Percentiles rank a stretch among this genome's conserved stretches.
Conservation (phyloP, 2,888 invertebrate species). For the Eristalinus sepulchralis region DNA sequence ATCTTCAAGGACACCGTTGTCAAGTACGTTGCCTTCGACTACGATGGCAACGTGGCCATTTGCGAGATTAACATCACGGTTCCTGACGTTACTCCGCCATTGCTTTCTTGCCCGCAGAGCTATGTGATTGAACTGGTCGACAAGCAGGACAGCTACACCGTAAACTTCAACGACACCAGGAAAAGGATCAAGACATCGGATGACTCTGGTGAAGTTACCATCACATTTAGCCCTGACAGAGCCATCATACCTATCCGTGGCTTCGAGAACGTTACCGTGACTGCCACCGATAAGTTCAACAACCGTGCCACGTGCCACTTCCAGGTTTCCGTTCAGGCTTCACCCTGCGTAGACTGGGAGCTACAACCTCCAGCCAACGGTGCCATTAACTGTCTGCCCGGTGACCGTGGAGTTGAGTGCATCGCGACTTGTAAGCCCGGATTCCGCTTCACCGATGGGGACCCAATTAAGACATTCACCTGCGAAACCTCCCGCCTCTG, state of each 20-base stretch:
- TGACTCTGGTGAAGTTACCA: slow-evolving; percentile 91
- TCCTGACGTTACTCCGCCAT: slow-evolving; percentile 95
- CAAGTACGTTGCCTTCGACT: slow-evolving; percentile 97
- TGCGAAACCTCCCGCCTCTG: slow-evolving; percentile 92
- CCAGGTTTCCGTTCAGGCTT: slow-evolving; percentile 96
- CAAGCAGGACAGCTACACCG: slow-evolving; percentile 93
- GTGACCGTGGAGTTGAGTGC: slow-evolving; percentile 91
- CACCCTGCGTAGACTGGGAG: slow-evolving; percentile 97
- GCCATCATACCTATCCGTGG: slow-evolving; percentile 92
- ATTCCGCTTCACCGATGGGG: slow-evolving; percentile 94
- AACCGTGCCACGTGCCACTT: slow-evolving; percentile 95
- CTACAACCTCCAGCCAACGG: slow-evolving; percentile 94
- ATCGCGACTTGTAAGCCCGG: slow-evolving; percentile 94
- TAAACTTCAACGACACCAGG: slow-evolving; percentile 95
- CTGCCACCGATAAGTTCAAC: slow-evolving; percentile 92
- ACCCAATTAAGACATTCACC: slow-evolving; percentile 91
- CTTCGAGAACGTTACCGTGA: slow-evolving; percentile 95
- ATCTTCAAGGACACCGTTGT: slow-evolving; percentile 96
- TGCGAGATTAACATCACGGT: slow-evolving; percentile 98
- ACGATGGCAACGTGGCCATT: slow-evolving; percentile 98
- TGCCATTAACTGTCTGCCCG: slow-evolving; percentile 91
- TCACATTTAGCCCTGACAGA: slow-evolving; percentile 91
- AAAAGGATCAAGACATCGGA: slow-evolving; percentile 92
- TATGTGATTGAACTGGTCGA: slow-evolving; percentile 96
- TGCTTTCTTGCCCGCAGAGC: slow-evolving; percentile 94